Conservation (phyloP, 30 jellyfish, hydroid and myxozoan species). For the Rhopilema esculentum region DNA sequence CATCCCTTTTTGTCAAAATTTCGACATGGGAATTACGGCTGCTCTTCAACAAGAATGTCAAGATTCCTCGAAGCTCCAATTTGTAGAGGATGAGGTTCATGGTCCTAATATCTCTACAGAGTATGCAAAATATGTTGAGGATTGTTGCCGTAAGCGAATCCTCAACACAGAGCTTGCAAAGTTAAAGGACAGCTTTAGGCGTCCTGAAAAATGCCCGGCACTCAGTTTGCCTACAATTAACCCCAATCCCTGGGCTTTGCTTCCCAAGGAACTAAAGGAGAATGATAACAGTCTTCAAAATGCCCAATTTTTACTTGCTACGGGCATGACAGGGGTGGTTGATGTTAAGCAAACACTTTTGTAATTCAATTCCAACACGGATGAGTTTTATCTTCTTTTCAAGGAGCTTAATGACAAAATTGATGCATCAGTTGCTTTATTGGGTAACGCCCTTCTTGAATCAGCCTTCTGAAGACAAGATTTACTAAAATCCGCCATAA, state of each 20-base stretch:
- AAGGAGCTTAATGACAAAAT: constrained; percentile 18
- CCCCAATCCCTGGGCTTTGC: constrained; percentile 21
- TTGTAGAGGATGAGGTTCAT: constrained; percentile 7
- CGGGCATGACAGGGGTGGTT: constrained; percentile 22
- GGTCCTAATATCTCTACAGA: not conserved
- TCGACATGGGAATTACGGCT: not conserved
- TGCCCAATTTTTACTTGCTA: constrained; percentile 7
- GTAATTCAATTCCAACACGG: constrained; percentile 10
- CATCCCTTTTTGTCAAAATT: not conserved
- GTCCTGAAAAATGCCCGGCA: constrained; percentile 32
- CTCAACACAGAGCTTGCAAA: constrained; percentile 11
- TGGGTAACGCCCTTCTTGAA: constrained; percentile 20
- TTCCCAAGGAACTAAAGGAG: constrained; percentile 1
- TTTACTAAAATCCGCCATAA: not conserved
- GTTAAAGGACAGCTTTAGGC: not conserved
- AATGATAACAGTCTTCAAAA: constrained; percentile 19
- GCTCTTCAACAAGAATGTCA: not conserved
- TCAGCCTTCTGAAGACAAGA: not conserved
- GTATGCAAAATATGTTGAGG: not conserved
- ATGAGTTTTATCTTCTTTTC: not conserved
- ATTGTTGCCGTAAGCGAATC: constrained; percentile 12
- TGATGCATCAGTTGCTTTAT: constrained; percentile 16
- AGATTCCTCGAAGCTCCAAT: not conserved
- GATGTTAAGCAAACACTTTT: constrained; percentile 11
- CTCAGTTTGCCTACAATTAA: constrained; percentile 22